Percentiles rank a stretch among this genome's conserved stretches.
phyloP scores from a whole-genome alignment of 53 echinoderm and acorn worm species.

The Arbacia lixula region DNA sequence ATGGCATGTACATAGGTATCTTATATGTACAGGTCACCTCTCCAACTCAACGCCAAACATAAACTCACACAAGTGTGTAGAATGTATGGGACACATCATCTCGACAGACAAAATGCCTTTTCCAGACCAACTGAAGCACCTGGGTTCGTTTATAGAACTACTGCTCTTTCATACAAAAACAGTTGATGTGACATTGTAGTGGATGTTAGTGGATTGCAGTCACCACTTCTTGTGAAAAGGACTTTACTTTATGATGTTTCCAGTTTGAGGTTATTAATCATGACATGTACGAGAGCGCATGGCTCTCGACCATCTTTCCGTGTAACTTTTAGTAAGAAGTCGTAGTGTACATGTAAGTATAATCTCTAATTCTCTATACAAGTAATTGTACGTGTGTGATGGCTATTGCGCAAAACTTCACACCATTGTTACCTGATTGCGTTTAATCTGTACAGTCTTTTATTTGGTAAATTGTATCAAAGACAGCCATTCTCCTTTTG shows the following conservation, averaged over 20 bases:
- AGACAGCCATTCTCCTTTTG: slow-evolving; percentile 52
- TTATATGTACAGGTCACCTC: too few relatives aligned
- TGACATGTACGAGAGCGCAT: too few relatives aligned
- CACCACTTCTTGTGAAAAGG: too few relatives aligned
- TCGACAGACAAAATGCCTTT: too few relatives aligned
- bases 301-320: slow-evolving; percentile 20
- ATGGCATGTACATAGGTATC: too few relatives aligned
- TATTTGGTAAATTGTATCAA: slow-evolving; percentile 51
- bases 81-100: too few relatives aligned
- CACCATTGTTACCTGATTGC: slow-evolving; percentile 30
- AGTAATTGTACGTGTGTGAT: slow-evolving; percentile 36
- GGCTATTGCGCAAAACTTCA: slow-evolving; percentile 30
- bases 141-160: slow-evolving; percentile 30
- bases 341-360: neutral
- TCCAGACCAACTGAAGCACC: too few relatives aligned
- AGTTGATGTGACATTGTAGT: too few relatives aligned
- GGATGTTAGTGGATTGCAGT: too few relatives aligned
- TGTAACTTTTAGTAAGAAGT: slow-evolving; percentile 34
- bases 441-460: slow-evolving; percentile 58
- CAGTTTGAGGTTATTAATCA: slow-evolving; percentile 15
- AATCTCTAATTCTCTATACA: slow-evolving; percentile 16
- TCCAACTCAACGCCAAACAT: too few relatives aligned
- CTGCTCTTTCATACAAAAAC: slow-evolving; percentile 42
- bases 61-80: too few relatives aligned
- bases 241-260: too few relatives aligned